Base-by-base conservation (phyloP, 2,113 vertebrate genomes). In the Cichladusa arquata region DNA sequence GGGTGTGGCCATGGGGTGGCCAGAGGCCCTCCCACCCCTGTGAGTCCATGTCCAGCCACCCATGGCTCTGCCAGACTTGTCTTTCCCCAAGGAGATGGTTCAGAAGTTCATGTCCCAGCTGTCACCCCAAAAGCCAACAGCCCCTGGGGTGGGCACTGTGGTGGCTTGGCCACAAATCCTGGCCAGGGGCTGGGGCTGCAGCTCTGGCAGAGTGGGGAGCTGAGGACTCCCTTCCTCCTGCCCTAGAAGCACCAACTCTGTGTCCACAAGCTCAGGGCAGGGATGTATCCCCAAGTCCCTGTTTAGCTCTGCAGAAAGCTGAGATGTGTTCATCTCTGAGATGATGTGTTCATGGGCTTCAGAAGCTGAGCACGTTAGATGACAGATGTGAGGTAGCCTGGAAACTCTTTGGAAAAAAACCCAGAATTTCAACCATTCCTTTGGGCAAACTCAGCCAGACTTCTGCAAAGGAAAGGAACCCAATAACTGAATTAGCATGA, bases 81-180 rank as follows among this genome's bases (percentile, higher is more conserved):
- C 24, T 26, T 28, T 70, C 72, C 81, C 57, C 57, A 12, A 12
- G 54, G 56, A 50, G 33, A 20, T 7, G 0, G 7, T 58, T 62
- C 34, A 42, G 72, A 31, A 48, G 3, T 23, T 47, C 38, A 2
- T 0, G 2, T 22, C 47, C 51, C 12, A 54, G 56, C 28, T 54
- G 56, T 64, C 72, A 38, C 45, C 34, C 23, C 2, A 64, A 53
- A 38, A 34, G 4, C 33, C 12, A 13, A 1, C 0, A 4, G 12
- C 38, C 4, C 66, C 1, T 1, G 3, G 47, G 18, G 7, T 0
- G 4, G 64, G 18, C 8, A 2, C 22, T 3, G 18, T 1, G 33
- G 25, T 3, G 67, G 33, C 40, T 16, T 57, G 64, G 69, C 15
- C 65, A 18, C 4, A 5, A 42, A 22, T 6, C 38, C 24, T 18